A percentile compares a stretch with the other conserved stretches of the same genome.
Conservation (phyloP, 1,140 invertebrate genomes). For the Pseudomyrmex dendroicus region DNA sequence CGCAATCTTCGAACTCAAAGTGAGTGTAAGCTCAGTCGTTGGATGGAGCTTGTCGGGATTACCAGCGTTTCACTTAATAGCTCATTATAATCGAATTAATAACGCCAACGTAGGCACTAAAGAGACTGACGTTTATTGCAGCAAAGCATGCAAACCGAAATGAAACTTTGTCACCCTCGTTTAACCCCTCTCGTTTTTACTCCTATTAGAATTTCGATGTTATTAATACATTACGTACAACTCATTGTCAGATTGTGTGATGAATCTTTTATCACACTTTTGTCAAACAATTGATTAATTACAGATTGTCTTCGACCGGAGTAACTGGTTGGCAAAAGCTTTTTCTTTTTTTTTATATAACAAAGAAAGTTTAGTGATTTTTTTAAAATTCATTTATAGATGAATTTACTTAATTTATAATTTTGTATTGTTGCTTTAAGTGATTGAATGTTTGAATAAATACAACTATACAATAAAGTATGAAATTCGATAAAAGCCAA, state of each 20-base stretch:
- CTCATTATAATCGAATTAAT: constrained; percentile 84
- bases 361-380: no score
- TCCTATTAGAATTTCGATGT: constrained; percentile 37
- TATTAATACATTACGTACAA: not conserved
- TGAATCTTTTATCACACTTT: not conserved
- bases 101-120: constrained; percentile 70
- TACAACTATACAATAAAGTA: no score
- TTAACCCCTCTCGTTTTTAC: constrained; percentile 51
- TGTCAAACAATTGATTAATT: not conserved
- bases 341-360: no score
- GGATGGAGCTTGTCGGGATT: constrained; percentile 78
- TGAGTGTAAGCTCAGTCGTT: constrained; percentile 75
- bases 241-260: not conserved
- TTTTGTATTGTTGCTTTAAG: no score
- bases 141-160: constrained; percentile 75
- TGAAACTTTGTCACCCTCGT: constrained; percentile 54
- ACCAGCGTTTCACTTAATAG: constrained; percentile 80
- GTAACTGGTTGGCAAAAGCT: no score
- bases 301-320: no score
- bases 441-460: no score
- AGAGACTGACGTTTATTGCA: constrained; percentile 77
- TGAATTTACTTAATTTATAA: no score
- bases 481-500: no score
- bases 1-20: constrained; percentile 67
- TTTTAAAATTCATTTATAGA: no score